Evolutionary conservation across 1,140 invertebrate genomes (phyloP).

Genomic region (Saxidomus purpurata): DNA sequence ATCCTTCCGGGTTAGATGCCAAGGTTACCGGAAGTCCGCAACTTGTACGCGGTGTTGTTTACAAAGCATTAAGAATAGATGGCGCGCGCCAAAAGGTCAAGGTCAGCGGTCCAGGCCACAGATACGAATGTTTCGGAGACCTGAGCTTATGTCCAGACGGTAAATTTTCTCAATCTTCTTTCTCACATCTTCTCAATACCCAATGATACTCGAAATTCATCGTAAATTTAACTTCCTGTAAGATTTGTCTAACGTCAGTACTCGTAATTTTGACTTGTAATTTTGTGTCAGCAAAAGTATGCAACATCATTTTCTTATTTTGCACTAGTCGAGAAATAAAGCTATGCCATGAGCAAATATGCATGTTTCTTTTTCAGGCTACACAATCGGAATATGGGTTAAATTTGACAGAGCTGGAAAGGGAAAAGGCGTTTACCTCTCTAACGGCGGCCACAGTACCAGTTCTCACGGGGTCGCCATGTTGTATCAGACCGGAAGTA

Average conservation of each 20-base stretch:
- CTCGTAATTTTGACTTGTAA: too few relatives aligned
- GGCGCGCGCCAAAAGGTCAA: conserved; percentile 75
- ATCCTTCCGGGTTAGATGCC: conserved; percentile 84
- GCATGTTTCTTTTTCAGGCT: conserved; percentile 79
- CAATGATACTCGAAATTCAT: too few relatives aligned
- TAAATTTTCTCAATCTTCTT: too few relatives aligned
- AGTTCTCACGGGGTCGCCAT: conserved; percentile 84
- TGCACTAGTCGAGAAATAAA: too few relatives aligned
- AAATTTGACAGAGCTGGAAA: conserved; percentile 76
- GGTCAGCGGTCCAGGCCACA: conserved; percentile 82
- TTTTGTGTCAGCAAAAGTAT: too few relatives aligned
- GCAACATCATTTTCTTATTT: too few relatives aligned
- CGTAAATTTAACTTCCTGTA: too few relatives aligned
- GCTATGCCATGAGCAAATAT: too few relatives aligned
- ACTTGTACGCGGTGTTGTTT: conserved; percentile 75
- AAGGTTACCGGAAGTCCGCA: conserved; percentile 76
- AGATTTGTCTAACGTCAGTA: too few relatives aligned
- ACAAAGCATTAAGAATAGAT: conserved; percentile 79
- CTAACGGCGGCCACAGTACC: conserved; percentile 83
- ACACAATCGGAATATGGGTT: conserved; percentile 84
- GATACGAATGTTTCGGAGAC: conserved; percentile 84
- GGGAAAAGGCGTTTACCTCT: conserved; percentile 82
- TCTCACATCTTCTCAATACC: too few relatives aligned
- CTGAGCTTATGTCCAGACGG: conserved; percentile 81
- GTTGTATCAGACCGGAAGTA: conserved; percentile 78